These are phyloP conservation scores for Bursaphelenchus mucronatus DNA, from an alignment of 1,140 invertebrate genomes.

Conservation along the genomic window DNA sequence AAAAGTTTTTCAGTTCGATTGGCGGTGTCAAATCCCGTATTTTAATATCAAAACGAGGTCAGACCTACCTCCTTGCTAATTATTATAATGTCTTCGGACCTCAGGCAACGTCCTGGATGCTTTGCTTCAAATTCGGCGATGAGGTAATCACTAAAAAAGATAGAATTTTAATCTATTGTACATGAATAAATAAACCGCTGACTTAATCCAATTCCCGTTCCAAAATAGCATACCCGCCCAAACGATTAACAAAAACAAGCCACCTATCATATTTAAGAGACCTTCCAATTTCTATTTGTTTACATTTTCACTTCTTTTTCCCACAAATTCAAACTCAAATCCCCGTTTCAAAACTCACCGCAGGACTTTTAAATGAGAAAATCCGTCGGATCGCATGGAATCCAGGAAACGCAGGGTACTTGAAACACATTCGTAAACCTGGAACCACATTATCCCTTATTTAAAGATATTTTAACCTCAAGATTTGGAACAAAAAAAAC, in stretches of 20 bases:
- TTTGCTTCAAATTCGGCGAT: not conserved
- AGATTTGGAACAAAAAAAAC: conserved; percentile 1
- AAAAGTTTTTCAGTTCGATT: not conserved
- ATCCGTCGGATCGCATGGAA: conserved; percentile 79
- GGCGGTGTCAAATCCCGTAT: not conserved
- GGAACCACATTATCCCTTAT: not conserved
- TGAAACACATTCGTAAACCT: conserved; percentile 69
- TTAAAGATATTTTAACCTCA: not conserved
- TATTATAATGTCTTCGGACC: conserved; percentile 5
- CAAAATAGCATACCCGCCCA: too few species aligned
- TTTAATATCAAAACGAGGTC: not conserved
- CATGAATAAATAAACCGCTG: too few species aligned
- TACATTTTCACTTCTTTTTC: conserved; percentile 75
- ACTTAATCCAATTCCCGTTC: too few species aligned
- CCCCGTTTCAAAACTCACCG: conserved; percentile 26
- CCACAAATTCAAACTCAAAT: conserved; percentile 64
- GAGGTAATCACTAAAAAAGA: conserved; percentile 20
- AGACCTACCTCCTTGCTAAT: conserved; percentile 2
- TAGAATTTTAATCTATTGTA: too few species aligned
- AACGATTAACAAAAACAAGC: too few species aligned
- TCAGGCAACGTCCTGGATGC: conserved; percentile 13
- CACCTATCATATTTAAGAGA: too few species aligned
- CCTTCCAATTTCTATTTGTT: conserved; percentile 72
- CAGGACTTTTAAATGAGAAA: conserved; percentile 68
- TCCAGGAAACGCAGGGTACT: conserved; percentile 81